These are phyloP conservation scores for Butorides virescens DNA, from an alignment of 2,113 vertebrate genomes.

Conservation along the genomic window DNA sequence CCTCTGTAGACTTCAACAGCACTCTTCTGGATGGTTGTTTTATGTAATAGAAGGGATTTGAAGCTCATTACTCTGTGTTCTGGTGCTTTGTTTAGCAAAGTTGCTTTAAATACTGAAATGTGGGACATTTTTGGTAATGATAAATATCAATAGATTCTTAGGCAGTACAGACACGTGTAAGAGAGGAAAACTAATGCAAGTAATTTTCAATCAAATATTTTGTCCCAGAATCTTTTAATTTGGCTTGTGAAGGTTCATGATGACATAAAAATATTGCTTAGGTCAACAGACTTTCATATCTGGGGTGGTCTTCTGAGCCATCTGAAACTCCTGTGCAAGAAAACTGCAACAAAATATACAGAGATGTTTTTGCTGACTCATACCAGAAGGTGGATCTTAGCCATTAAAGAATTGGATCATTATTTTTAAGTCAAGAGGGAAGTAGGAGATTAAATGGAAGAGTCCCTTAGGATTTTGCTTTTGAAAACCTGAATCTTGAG, in stretches of 20 bases:
- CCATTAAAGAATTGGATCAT: background rate
- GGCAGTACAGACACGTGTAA: background rate
- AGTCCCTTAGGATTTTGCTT: background rate
- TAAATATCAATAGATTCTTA: background rate
- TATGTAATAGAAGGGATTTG: slow-evolving; percentile 27
- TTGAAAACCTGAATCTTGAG: background rate
- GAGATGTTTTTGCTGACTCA: slow-evolving; percentile 34
- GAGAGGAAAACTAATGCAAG: background rate
- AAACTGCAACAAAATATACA: background rate
- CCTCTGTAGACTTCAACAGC: background rate
- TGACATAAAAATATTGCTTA: slow-evolving; percentile 40
- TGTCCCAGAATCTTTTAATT: slow-evolving; percentile 30
- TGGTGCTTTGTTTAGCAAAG: background rate
- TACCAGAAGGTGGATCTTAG: background rate
- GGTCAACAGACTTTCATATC: background rate
- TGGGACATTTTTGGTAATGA: background rate
- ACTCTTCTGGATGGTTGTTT: background rate
- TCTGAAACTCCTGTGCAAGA: background rate
- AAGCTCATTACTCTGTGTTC: background rate
- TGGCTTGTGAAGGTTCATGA: slow-evolving; percentile 24
- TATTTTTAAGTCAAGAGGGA: background rate
- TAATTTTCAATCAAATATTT: background rate
- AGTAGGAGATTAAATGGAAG: background rate
- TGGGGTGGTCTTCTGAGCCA: background rate
- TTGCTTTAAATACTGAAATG: slow-evolving; percentile 9